Evolutionary conservation across 2,888 invertebrate genomes (phyloP), one percentile per base, ranked within the genome.

Genomic region (Pedicia rivosa): DNA sequence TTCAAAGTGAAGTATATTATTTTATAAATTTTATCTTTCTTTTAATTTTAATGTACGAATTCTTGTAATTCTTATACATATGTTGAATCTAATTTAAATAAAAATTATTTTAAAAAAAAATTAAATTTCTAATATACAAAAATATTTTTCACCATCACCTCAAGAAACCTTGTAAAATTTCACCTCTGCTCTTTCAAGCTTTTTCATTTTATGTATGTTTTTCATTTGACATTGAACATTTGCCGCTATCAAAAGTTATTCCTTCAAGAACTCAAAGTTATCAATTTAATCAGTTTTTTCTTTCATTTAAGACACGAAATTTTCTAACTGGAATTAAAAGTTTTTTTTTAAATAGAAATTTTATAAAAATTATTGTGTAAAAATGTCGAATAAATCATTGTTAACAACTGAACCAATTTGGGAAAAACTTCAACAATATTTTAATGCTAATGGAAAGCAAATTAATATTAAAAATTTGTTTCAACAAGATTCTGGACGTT

Each of bases 401-500:
- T 56, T 82, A 44, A 67, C 66, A 28, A 63, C 68, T 20, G 84
- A 86, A 50, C 63, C 76, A 13, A 69, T 74, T 10, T 94, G 72
- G 68, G 68, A 74, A 50, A 75, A 81, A 58, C 63, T 94, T 29
- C 72, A 81, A 51, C 69, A 76, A 40, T 79, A 77, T 57, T 88
- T 74, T 56, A 65, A 78, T 46, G 61, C 64, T 7, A 74, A 78
- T 53, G 81, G 78, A 10, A 65, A 71, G 17, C 75, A 76, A 49
- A 67, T 95, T 29, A 79, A 83, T 50, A 86, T 97, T 51, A 70
- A 72, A 44, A 70, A 86, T 43, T 63, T 94, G 48, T 95, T 97
- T 55, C 68, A 74, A 44, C 65, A 75, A 47, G 86, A 95, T 60
- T 63, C 78, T 0, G 64, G 73, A 20, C 74, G 97, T 41, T 95